Conservation (phyloP, 2,797 vertebrate genomes). For the Anisognathus igniventris region DNA sequence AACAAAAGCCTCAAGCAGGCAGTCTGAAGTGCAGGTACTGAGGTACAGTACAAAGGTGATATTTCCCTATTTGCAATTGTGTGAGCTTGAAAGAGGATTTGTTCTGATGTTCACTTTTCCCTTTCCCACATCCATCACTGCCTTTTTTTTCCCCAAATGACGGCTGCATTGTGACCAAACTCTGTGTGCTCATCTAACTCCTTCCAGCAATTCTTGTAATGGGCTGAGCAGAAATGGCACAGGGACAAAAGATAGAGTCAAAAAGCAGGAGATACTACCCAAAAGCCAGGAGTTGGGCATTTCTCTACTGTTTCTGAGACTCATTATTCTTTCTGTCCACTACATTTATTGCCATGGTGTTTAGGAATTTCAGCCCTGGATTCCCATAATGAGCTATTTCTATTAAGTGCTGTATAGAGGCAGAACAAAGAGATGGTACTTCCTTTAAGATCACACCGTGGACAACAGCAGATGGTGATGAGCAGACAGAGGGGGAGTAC, state of each 20-base stretch:
- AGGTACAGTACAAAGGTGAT: neutral
- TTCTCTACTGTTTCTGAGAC: neutral
- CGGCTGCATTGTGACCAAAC: neutral
- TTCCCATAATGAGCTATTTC: constrained; percentile 62
- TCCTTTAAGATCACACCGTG: constrained; percentile 44
- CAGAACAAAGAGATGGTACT: constrained; percentile 61
- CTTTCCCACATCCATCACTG: neutral
- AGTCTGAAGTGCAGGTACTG: neutral
- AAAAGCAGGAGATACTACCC: constrained; percentile 7
- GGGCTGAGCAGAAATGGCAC: neutral
- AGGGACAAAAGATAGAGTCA: neutral
- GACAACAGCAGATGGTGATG: constrained; percentile 62
- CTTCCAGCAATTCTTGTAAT: neutral
- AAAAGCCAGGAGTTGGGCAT: neutral
- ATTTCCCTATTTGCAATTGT: neutral
- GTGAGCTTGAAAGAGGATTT: neutral
- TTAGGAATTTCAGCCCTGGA: constrained; percentile 52
- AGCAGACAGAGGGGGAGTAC: constrained; percentile 59
- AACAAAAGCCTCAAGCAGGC: neutral
- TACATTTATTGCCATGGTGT: constrained; percentile 51
- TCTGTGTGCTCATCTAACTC: neutral
- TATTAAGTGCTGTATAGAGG: constrained; percentile 51
- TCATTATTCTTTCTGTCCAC: constrained; percentile 43
- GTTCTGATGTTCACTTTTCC: neutral
- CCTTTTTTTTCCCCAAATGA: neutral